Conservation (phyloP, 2,113 vertebrate species). For the Colaptes auratus region DNA sequence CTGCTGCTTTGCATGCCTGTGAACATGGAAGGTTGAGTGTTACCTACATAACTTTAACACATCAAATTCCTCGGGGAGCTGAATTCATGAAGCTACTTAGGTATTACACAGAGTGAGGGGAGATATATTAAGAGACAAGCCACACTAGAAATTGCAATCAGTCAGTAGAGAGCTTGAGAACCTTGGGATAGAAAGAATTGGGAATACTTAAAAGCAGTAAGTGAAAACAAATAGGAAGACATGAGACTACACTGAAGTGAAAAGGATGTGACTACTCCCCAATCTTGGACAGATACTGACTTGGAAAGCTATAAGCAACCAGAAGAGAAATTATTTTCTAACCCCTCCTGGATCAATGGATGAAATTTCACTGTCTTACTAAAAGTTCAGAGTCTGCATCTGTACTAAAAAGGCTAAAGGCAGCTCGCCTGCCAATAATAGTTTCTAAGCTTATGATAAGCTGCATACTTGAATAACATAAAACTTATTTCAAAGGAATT, state of each 20-base stretch:
- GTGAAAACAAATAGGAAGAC: neutral
- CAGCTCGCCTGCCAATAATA: neutral
- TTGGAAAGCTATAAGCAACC: neutral
- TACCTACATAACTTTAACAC: accelerated
- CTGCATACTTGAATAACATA: neutral
- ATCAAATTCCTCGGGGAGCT: neutral
- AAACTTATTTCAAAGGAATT: neutral
- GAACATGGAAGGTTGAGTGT: neutral
- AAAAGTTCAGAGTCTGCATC: neutral
- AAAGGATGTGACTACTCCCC: neutral
- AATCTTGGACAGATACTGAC: neutral
- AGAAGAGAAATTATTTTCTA: neutral
- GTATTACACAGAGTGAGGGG: neutral
- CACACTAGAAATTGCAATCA: neutral
- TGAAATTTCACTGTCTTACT: neutral
- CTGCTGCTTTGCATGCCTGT: neutral
- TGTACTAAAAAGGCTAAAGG: neutral
- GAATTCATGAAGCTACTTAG: neutral
- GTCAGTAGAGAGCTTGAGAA: neutral
- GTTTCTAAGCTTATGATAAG: neutral
- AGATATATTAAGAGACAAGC: neutral
- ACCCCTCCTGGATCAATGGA: neutral
- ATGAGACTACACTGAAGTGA: neutral
- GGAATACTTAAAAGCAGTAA: neutral
- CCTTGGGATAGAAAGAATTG: neutral